These are phyloP conservation scores for Sympetrum striolatum DNA, from an alignment of 2,888 invertebrate genomes.

Conservation along the genomic window DNA sequence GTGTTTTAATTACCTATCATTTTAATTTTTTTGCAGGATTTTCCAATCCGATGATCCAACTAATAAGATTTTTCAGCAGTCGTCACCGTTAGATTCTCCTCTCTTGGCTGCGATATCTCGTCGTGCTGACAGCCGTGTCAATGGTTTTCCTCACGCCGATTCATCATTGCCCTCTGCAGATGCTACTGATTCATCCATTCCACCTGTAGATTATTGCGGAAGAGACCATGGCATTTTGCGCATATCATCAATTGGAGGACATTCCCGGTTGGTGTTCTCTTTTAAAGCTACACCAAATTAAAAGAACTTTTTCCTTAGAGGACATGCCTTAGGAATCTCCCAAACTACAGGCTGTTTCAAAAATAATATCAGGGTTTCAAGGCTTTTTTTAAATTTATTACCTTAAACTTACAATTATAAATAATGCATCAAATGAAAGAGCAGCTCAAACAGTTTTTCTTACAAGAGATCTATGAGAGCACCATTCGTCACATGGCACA, in stretches of 20 bases:
- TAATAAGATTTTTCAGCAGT: not conserved
- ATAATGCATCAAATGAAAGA: no score
- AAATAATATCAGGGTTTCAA: no score
- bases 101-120: constrained; percentile 1
- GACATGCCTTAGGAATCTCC: no score
- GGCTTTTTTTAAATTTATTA: no score
- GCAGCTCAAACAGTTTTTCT: no score
- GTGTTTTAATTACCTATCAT: not conserved
- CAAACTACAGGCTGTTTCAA: no score
- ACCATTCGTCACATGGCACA: no score
- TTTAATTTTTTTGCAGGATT: not conserved
- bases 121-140: not conserved
- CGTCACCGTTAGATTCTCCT: constrained; percentile 10
- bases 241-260: constrained; percentile 36
- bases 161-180: not conserved
- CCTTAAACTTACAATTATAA: no score
- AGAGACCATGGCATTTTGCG: not conserved
- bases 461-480: no score
- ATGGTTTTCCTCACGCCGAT: not conserved
- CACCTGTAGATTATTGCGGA: not conserved
- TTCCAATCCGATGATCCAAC: not conserved
- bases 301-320: no score
- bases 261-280: constrained; percentile 66
- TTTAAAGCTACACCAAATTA: constrained; percentile 58
- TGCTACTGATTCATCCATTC: not conserved